These are phyloP conservation scores for Neosalanx taihuensis DNA, from an alignment of 2,797 vertebrate genomes.

Conservation along the genomic window DNA sequence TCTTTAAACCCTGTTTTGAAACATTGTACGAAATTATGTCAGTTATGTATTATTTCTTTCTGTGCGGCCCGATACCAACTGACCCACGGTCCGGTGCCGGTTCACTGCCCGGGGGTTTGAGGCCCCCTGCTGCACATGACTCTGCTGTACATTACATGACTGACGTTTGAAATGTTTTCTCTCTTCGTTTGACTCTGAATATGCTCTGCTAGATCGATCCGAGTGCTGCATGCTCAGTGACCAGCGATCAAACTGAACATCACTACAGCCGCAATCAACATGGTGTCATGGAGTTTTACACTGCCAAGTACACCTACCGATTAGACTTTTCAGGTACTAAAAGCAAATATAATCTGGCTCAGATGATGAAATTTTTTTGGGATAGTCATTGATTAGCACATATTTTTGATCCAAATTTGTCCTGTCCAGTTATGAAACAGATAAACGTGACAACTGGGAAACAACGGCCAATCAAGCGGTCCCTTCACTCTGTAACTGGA, in stretches of 20 bases:
- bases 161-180: neutral
- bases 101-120: no score
- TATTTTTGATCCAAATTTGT: neutral
- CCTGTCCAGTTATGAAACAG: slow-evolving; percentile 88
- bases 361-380: slow-evolving; percentile 9
- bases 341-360: neutral
- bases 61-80: no score
- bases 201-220: slow-evolving; percentile 77
- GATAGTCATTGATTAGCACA: slow-evolving; percentile 35
- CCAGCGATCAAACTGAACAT: slow-evolving; percentile 92
- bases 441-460: slow-evolving; percentile 90
- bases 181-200: neutral
- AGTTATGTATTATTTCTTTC: no score
- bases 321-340: slow-evolving; percentile 88
- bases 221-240: slow-evolving; percentile 87
- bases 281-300: slow-evolving; percentile 88
- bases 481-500: slow-evolving; percentile 87
- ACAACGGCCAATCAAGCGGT: slow-evolving; percentile 90
- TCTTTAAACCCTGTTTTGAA: no score
- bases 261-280: slow-evolving; percentile 86
- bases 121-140: no score
- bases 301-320: slow-evolving; percentile 92
- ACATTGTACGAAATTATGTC: no score
- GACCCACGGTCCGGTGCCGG: no score
- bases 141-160: no score